Base-by-base conservation (phyloP, 2,113 vertebrate genomes). In the Mirza zaza region DNA sequence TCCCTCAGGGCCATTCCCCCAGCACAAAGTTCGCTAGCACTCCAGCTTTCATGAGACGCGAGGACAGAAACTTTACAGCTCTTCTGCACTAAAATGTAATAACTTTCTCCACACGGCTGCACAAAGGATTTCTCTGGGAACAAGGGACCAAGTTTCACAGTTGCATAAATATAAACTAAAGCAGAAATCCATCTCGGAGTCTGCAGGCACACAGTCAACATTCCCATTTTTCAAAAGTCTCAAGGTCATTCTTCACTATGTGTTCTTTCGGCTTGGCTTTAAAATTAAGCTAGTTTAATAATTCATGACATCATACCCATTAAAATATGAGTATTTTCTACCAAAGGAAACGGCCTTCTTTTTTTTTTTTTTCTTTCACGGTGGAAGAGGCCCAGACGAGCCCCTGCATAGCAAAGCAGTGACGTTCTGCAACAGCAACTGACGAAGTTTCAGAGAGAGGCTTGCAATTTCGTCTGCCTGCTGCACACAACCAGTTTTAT, bases 121-220 rank as follows among this genome's bases (percentile, higher is more conserved):
- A 98, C 97, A 97, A 97, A 98, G 98, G 95, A 97, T 98, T 98
- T 98, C 97, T 97, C 97, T 97, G 95, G 97, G 97, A 98, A 97
- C 90, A 98, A 98, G 97, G 96, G 97, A 98, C 95, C 87, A 90
- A 97, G 96, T 96, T 96, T 97, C 98, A 98, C 98, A 98, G 98
- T 98, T 97, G 98, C 98, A 98, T 98, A 98, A 98, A 98, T 98
- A 97, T 98, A 98, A 98, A 98, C 97, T 95, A 98, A 98, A 98
- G 97, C 68, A 96, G 98, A 98, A 98, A 98, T 97, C 97, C 98
- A 98, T 98, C 97, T 98, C 94, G 48, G 29, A 97, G 98, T 98
- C 93, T 94, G 93, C 83, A 94, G 95, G 96, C 98, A 95, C 91
- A 94, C 97, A 96, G 97, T 96, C 98, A 98, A 95, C 97, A 91